Evolutionary conservation across 1,140 invertebrate species (phyloP), one percentile per base, ranked within the genome.

Genomic region (Macrostomum lignano): DNA sequence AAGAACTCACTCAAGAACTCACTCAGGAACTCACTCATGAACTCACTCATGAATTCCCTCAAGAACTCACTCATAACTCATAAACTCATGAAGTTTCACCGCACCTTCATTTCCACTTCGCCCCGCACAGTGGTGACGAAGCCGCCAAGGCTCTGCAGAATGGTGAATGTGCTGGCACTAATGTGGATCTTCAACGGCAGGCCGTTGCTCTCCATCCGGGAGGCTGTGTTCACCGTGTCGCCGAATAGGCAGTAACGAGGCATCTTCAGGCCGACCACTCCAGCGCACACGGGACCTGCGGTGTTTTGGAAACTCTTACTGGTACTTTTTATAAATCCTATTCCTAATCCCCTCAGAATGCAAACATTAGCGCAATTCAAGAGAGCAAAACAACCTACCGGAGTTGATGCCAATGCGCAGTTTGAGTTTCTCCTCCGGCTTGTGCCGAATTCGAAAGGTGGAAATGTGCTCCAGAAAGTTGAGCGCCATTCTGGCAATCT

Each of bases 221-320:
- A 78, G 3, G 76, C 75, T 0, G 78, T 84, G 47, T 84, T 84
- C 0, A 88, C 81, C 0, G 81, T 88, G 51, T 91, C 79, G n/a
- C n/a, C n/a, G n/a, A n/a, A n/a, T n/a, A n/a, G n/a, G n/a, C n/a
- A n/a, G n/a, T n/a, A n/a, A n/a, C n/a, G n/a, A n/a, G n/a, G n/a
- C n/a, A n/a, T n/a, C n/a, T n/a, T n/a, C n/a, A n/a, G n/a, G n/a
- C 79, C 79, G 1, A 88, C 78, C 0, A 88, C 76, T 0, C 79
- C 79, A 1, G 79, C 79, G 21, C n/a, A 79, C 73, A 50, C 74
- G 73, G 75, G 71, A 20, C 75, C 74, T 73, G 49, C n/a, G n/a
- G n/a, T n/a, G n/a, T n/a, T n/a, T n/a, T n/a, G n/a, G n/a, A n/a
- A n/a, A n/a, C n/a, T n/a, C n/a, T n/a, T n/a, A n/a, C n/a, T n/a